Conservation (phyloP, 2,113 vertebrate species). For the Cacatua alba region DNA sequence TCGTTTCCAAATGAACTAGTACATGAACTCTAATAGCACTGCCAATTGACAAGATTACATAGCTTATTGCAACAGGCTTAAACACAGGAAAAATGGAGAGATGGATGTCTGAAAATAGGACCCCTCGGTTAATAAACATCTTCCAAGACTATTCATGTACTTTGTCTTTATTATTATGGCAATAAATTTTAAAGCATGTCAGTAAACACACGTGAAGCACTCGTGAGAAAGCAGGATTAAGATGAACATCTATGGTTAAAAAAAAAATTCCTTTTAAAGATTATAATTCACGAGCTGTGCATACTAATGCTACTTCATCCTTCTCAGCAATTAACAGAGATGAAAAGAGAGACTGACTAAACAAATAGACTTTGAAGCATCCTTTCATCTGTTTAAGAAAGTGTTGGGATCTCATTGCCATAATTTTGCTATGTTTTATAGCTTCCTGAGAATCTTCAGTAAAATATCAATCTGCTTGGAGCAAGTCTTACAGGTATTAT, state of each 20-base stretch:
- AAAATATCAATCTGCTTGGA: conserved; percentile 20
- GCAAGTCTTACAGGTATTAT: conserved; percentile 52
- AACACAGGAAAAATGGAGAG: background rate
- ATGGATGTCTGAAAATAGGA: background rate
- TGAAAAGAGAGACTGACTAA: conserved; percentile 61
- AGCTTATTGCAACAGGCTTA: background rate
- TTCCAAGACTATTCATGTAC: background rate
- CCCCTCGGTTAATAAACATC: background rate
- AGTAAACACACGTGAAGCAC: background rate
- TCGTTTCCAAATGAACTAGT: background rate
- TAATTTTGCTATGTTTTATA: conserved; percentile 41
- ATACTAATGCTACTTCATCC: conserved; percentile 28
- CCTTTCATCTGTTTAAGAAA: conserved; percentile 65
- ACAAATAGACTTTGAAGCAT: conserved; percentile 64
- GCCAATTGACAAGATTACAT: background rate
- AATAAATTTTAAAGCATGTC: background rate
- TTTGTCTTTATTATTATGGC: background rate
- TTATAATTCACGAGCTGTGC: background rate
- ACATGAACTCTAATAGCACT: background rate
- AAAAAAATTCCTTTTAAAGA: conserved; percentile 21
- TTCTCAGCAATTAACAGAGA: conserved; percentile 58
- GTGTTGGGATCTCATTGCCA: conserved; percentile 1
- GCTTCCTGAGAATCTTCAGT: conserved; percentile 31
- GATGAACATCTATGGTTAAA: conserved; percentile 7
- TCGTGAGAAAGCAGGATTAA: background rate